A percentile compares a stretch with the other conserved stretches of the same genome.
Evolutionary conservation across 2,797 vertebrate genomes (phyloP).

Genomic region (Falco naumanni): DNA sequence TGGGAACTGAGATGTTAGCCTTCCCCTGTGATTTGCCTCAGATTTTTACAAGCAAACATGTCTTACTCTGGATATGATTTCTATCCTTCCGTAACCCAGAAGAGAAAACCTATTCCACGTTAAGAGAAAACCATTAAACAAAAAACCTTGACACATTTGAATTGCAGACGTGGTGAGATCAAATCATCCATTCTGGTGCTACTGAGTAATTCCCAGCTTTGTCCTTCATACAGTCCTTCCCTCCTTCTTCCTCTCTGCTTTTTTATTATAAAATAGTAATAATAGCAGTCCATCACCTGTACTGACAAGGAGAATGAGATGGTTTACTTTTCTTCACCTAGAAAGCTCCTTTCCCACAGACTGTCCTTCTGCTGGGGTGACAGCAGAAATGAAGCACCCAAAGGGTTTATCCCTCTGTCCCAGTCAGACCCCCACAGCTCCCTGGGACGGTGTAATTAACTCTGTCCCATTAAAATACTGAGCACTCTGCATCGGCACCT

Average conservation of each 20-base stretch:
- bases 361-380: slow-evolving; percentile 18
- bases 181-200: not conserved
- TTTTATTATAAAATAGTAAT: slow-evolving; percentile 8
- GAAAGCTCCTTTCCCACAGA: not conserved
- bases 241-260: not conserved
- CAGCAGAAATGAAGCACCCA: slow-evolving; percentile 3
- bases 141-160: not conserved
- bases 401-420: slow-evolving; percentile 6
- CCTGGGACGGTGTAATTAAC: not conserved
- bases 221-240: not conserved
- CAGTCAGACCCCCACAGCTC: not conserved
- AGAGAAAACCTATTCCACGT: not conserved
- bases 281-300: slow-evolving; percentile 1
- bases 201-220: not conserved
- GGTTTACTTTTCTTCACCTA: not conserved
- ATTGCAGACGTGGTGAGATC: not conserved
- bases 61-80: not conserved
- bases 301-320: not conserved
- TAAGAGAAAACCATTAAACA: not conserved
- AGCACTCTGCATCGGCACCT: not conserved
- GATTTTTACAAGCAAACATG: not conserved
- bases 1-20: not conserved
- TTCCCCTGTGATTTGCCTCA: not conserved
- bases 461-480: slow-evolving; percentile 3
- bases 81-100: not conserved